Percentiles rank a stretch among this genome's conserved stretches.
Evolutionary conservation across 2,113 vertebrate species (phyloP).

Genomic region (Tetrax tetrax): DNA sequence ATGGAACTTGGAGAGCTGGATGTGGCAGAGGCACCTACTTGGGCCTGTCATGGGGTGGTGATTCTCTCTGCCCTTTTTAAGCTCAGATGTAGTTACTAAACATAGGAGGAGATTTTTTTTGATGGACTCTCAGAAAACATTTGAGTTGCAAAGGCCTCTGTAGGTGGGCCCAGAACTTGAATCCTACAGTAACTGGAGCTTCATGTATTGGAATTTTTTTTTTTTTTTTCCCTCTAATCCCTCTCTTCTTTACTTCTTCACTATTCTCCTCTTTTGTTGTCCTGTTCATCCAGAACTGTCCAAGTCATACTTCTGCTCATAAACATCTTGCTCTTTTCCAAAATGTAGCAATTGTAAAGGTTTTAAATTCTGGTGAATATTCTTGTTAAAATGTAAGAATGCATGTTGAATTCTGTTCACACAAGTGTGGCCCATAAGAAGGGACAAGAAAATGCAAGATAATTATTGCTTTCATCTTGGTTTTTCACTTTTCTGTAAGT

Average conservation of each 20-base stretch:
- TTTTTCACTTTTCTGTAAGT: not conserved
- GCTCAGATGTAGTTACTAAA: not conserved
- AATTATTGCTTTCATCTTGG: not conserved
- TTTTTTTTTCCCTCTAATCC: not conserved
- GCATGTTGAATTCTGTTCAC: not conserved
- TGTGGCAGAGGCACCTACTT: not conserved
- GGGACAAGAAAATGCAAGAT: not conserved
- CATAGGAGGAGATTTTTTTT: not conserved
- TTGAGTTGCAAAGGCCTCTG: not conserved
- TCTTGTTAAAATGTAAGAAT: not conserved
- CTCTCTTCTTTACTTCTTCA: not conserved
- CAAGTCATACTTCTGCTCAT: not conserved
- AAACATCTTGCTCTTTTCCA: not conserved
- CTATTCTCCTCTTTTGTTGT: not conserved
- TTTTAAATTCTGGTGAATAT: not conserved
- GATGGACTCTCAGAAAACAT: not conserved
- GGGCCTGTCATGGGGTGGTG: not conserved
- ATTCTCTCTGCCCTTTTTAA: not conserved
- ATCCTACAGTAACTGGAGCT: not conserved
- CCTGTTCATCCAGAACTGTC: not conserved
- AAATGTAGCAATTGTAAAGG: not conserved
- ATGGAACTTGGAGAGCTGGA: not conserved
- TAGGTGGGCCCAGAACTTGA: not conserved
- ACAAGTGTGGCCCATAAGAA: not conserved
- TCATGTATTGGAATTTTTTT: rapidly evolving